Evolutionary conservation across 2,888 invertebrate species (phyloP), one percentile per base, ranked within the genome.

Genomic region (Hyposoter dolosus): DNA sequence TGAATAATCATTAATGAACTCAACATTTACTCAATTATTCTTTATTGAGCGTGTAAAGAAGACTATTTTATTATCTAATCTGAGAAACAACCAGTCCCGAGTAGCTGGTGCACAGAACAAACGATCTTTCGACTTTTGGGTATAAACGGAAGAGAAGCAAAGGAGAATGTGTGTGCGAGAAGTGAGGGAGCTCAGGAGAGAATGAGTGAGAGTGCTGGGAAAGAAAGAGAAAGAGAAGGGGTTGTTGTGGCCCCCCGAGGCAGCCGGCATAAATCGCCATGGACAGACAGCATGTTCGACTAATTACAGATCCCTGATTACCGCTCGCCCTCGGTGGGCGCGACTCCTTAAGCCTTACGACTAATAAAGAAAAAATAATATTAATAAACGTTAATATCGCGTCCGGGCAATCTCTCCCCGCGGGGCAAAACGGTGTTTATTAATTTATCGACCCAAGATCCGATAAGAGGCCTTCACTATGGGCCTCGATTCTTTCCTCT

Each of bases 291-390:
- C 91, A 91, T 93, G 92, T 92, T 92, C 92, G 89, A 91, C 92
- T 93, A 93, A 93, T 93, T 93, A 93, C 93, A 93, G 92, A 92
- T 93, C 91, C 90, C 90, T 92, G 92, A 92, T 93, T 93, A 93
- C 92, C 92, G 85, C 81, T 77, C 83, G 83, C 83, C 81, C 80
- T 79, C 74, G 91, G 91, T 91, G 91, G 91, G 91, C 90, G 91
- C 90, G 89, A 91, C 91, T 87, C 87, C 89, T 88, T 83, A 82
- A 85, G 68, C 78, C 40, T 80, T 72, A 84, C 83, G 84, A 84
- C 91, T 92, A 92, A 93, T 92, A 92, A 92, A 92, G 90, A 91
- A 90, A 91, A 92, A 92, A 92, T 91, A 91, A 93, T 93, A 92
- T 93, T 92, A 93, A 93, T 92, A 93, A 91, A 91, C 89, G 86